phyloP scores from a whole-genome alignment of 2,888 invertebrate genomes.

The Coelogynopora nodosa region DNA sequence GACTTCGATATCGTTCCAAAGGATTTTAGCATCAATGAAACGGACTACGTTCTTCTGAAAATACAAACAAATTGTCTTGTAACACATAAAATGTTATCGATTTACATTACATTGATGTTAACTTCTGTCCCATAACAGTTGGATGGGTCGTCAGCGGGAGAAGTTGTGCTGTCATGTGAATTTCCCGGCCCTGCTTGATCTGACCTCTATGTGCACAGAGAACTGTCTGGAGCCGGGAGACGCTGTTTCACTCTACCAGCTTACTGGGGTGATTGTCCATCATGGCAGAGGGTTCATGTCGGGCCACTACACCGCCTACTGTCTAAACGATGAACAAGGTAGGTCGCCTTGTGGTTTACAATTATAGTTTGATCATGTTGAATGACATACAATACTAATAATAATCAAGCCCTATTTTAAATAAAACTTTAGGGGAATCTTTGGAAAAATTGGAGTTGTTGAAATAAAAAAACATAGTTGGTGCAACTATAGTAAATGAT shows the following conservation, averaged over 20 bases:
- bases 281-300: slow-evolving; percentile 60
- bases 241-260: slow-evolving; percentile 50
- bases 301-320: slow-evolving; percentile 60
- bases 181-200: slow-evolving; percentile 55
- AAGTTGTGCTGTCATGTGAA: slow-evolving; percentile 58
- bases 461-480: no score
- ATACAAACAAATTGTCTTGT: no score
- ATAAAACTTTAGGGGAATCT: no score
- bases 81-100: no score
- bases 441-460: no score
- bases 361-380: not conserved
- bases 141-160: slow-evolving; percentile 57
- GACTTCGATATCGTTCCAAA: no score
- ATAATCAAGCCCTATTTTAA: no score
- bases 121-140: slow-evolving; percentile 50
- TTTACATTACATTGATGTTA: no score
- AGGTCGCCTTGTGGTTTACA: slow-evolving; percentile 28
- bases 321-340: slow-evolving; percentile 57
- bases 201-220: slow-evolving; percentile 52
- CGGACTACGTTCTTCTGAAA: not conserved
- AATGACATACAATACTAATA: no score
- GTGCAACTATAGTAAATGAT: no score
- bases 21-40: no score
- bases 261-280: slow-evolving; percentile 59
- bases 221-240: slow-evolving; percentile 31